phyloP scores from a whole-genome alignment of 2,113 vertebrate genomes.

The Pangasianodon hypophthalmus region DNA sequence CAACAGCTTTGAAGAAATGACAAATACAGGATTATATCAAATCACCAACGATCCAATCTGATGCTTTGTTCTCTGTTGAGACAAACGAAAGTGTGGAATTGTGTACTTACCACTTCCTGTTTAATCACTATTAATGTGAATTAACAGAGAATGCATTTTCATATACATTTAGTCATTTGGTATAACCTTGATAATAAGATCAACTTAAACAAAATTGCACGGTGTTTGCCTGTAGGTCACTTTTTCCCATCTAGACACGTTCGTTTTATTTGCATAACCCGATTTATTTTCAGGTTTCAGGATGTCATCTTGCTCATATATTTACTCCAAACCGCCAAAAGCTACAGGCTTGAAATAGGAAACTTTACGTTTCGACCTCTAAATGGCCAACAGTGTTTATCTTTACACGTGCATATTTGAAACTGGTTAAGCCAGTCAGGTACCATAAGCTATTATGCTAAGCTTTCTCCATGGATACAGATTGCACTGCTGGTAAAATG shows the following conservation, averaged over 20 bases:
- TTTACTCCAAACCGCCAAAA: background rate
- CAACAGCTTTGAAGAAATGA: background rate
- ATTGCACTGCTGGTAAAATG: background rate
- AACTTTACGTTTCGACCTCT: background rate
- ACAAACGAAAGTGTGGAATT: background rate
- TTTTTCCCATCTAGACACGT: background rate
- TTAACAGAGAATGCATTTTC: background rate
- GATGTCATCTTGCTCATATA: background rate
- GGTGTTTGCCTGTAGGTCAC: background rate
- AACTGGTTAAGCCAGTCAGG: conserved; percentile 13
- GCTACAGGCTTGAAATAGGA: background rate
- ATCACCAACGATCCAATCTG: background rate
- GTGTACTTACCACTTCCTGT: background rate
- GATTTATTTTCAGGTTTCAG: background rate
- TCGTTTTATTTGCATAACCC: background rate
- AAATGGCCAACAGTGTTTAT: background rate
- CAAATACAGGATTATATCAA: background rate
- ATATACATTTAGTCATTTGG: background rate
- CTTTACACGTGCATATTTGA: background rate
- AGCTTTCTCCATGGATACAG: background rate
- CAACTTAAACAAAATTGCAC: background rate
- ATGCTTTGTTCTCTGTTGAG: background rate
- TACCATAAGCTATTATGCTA: background rate
- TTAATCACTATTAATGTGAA: background rate
- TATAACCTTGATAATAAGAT: background rate